These are phyloP conservation scores for Poecilia gillii DNA, from an alignment of 2,797 vertebrate species.

Conservation along the genomic window DNA sequence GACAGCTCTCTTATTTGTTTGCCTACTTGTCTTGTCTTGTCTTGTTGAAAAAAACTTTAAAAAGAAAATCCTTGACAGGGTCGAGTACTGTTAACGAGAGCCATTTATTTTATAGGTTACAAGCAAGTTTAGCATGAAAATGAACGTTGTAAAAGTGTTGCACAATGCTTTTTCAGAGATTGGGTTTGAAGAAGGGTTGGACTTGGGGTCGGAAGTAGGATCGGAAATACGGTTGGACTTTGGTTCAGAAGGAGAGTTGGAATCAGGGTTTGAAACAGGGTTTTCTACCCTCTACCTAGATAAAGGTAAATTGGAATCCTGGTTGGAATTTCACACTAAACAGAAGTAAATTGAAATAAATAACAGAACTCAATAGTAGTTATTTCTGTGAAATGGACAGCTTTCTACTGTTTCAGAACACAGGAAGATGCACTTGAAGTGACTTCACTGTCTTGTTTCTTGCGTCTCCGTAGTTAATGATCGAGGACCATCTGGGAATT, in stretches of 20 bases:
- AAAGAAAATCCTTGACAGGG: no score
- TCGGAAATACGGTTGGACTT: no score
- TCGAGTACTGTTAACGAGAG: no score
- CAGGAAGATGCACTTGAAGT: not conserved
- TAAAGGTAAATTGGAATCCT: no score
- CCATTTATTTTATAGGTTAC: no score
- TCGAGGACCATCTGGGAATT: not conserved
- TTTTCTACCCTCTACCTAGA: not conserved
- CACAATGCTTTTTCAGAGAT: not conserved
- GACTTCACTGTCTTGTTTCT: not conserved
- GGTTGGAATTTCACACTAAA: not conserved
- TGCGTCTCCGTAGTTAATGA: not conserved
- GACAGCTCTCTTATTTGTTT: not conserved
- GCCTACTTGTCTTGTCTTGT: no score
- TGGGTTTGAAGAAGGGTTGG: no score
- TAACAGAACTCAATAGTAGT: not conserved
- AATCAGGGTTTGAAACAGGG: no score
- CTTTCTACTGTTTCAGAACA: not conserved
- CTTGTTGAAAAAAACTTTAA: no score
- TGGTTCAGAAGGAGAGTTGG: no score
- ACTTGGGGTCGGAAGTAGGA: no score
- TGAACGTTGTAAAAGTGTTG: not conserved
- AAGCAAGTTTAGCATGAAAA: no score
- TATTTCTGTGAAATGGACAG: not conserved
- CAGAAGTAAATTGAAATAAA: not conserved